Base-by-base conservation (phyloP, 2,113 vertebrate genomes). In the Laticauda laticaudata region DNA sequence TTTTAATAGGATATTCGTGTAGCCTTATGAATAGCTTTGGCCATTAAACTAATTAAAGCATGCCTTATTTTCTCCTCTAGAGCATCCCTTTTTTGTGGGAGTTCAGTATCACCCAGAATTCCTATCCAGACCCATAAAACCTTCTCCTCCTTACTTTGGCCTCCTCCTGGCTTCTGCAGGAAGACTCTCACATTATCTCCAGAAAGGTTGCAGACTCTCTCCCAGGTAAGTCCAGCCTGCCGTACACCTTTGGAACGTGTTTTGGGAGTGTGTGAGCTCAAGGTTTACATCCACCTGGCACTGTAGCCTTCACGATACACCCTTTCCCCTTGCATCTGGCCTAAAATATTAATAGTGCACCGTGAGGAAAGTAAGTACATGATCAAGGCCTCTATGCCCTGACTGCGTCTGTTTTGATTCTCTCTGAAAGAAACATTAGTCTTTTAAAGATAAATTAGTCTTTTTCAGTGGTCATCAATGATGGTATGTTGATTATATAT, bases 91-190 rank as follows among this genome's bases (percentile, higher is more conserved):
- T 94, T 99, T 99, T 0, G 98, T 99, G 5, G 99, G 99, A 2
- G 99, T 99, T 48, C 99, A 99, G 97, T 99, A 98, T 90, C 99
- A 99, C 92, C 99, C 99, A 0, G 99, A 99, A 95, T 99, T 99
- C 97, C 98, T 99, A 56, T 99, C 99, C 10, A 98, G 99, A 2
- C 99, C 99, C 29, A 99, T 99, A 90, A 99, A 99, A 75, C 99
- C 99, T 0, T 99, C 99, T 0, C 99, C 99, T 0, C 99, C 99
- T 0, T 99, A 99, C 95, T 98, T 99, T 0, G 99, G 99, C 88
- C 97, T 99, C 61, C 97, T 99, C 29, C 95, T 99, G 96, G 99
- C 99, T 0, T 98, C 99, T 3, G 98, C 98, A 0, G 99, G 99
- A 55, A 98, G 98, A 90, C 98, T 99, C 20, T 97, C 97, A 0